Conservation (phyloP, 2,797 vertebrate species). For the Sebastiscus tertius region DNA sequence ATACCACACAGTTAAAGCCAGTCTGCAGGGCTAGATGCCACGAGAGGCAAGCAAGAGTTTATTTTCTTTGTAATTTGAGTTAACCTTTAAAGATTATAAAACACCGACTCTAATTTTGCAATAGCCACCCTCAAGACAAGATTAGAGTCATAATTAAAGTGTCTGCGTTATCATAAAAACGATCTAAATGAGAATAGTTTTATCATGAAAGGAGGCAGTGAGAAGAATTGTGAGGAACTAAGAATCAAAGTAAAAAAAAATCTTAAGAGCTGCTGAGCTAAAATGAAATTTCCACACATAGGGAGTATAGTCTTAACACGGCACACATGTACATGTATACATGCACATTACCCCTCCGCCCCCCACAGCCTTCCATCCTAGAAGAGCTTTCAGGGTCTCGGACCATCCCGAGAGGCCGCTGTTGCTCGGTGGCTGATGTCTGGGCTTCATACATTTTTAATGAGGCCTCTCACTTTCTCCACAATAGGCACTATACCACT, state of each 20-base stretch:
- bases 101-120: constrained; percentile 40
- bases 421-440: constrained; percentile 67
- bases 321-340: constrained; percentile 16
- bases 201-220: constrained; percentile 36
- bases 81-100: constrained; percentile 56
- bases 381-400: constrained; percentile 29
- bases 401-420: constrained; percentile 71
- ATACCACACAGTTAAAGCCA: constrained; percentile 3
- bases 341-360: background rate
- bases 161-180: constrained; percentile 45
- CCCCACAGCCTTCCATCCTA: constrained; percentile 23
- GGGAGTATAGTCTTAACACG: background rate
- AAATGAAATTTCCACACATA: constrained; percentile 9
- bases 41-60: constrained; percentile 14
- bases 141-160: constrained; percentile 56
- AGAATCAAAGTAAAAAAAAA: constrained; percentile 12
- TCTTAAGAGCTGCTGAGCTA: background rate
- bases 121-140: constrained; percentile 54
- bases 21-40: constrained; percentile 19
- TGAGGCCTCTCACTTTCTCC: constrained; percentile 84
- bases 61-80: background rate
- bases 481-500: constrained; percentile 76
- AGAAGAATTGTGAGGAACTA: constrained; percentile 5
- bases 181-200: constrained; percentile 62
- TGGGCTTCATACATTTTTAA: constrained; percentile 88